Conservation (phyloP, 2,797 vertebrate species). For the Protosalanx chinensis region DNA sequence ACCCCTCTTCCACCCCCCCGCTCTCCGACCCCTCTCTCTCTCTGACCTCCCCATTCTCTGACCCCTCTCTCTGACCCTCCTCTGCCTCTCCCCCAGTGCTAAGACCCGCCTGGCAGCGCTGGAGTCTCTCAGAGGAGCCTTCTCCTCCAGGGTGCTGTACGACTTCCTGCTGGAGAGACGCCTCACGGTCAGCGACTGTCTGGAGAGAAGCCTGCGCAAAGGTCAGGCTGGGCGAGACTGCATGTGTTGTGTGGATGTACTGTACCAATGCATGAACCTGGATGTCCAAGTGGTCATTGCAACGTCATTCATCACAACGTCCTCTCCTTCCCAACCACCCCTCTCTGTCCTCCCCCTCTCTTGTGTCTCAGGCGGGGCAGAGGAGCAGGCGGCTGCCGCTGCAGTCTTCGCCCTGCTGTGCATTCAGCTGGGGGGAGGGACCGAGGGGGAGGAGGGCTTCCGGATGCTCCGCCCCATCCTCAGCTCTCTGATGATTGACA, state of each 20-base stretch:
- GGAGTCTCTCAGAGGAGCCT: conserved; percentile 80
- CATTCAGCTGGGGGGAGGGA: conserved; percentile 86
- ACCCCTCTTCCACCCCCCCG: too few species aligned
- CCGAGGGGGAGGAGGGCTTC: conserved; percentile 86
- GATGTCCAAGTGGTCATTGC: too few species aligned
- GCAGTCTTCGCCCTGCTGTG: conserved; percentile 83
- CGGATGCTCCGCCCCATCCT: conserved; percentile 81
- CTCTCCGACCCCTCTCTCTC: too few species aligned
- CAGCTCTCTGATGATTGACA: conserved; percentile 78
- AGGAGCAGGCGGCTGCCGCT: conserved; percentile 88
- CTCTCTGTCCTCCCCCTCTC: neutral
- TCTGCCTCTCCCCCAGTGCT: conserved; percentile 41
- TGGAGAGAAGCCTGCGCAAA: conserved; percentile 85
- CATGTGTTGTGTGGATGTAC: neutral
- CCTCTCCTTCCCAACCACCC: too few species aligned
- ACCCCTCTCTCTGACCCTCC: neutral
- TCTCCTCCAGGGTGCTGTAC: conserved; percentile 78
- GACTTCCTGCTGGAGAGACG: conserved; percentile 85
- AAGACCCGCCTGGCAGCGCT: conserved; percentile 83
- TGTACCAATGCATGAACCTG: neutral
- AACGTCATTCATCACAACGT: too few species aligned
- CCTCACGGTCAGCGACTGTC: conserved; percentile 82
- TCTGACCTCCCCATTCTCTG: too few species aligned
- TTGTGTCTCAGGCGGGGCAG: conserved; percentile 78
- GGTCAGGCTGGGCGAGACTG: conserved; percentile 40